phyloP scores from a whole-genome alignment of 2,113 vertebrate species.

The Todiramphus saurophagus region DNA sequence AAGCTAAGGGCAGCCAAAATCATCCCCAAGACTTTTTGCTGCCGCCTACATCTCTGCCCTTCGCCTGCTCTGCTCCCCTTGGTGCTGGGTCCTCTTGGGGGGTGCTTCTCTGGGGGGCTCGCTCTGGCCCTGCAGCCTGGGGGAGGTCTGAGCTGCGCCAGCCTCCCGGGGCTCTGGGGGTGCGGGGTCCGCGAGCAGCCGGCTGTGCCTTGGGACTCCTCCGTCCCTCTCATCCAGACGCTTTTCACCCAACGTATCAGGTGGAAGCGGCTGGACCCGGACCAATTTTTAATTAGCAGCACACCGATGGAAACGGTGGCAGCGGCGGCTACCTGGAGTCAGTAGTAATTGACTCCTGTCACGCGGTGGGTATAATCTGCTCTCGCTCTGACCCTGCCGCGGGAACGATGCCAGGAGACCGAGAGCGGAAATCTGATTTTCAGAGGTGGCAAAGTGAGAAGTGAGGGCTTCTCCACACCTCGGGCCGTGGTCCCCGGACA shows the following conservation, averaged over 20 bases:
- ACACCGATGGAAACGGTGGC: neutral
- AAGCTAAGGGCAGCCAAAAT: neutral
- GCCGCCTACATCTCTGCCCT: neutral
- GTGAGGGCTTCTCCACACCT: neutral
- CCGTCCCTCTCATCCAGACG: neutral
- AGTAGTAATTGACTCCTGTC: conserved; percentile 21
- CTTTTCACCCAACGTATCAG: neutral
- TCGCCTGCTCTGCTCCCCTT: neutral
- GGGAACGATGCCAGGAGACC: neutral
- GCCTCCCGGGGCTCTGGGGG: neutral
- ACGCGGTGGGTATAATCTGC: neutral
- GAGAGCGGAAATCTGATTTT: neutral
- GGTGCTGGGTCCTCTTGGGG: accelerated
- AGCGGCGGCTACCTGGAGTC: neutral
- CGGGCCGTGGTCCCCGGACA: accelerated
- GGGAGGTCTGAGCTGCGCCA: neutral
- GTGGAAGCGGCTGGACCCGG: conserved; percentile 2
- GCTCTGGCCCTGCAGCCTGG: neutral
- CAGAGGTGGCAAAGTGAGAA: neutral
- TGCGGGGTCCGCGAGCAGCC: neutral
- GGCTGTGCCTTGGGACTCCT: neutral
- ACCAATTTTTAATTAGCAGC: conserved; percentile 19
- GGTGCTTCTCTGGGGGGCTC: neutral
- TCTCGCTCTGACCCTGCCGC: neutral
- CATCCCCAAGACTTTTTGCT: neutral